Base-by-base conservation (phyloP, 2,113 vertebrate species). In the Prionailurus bengalensis region DNA sequence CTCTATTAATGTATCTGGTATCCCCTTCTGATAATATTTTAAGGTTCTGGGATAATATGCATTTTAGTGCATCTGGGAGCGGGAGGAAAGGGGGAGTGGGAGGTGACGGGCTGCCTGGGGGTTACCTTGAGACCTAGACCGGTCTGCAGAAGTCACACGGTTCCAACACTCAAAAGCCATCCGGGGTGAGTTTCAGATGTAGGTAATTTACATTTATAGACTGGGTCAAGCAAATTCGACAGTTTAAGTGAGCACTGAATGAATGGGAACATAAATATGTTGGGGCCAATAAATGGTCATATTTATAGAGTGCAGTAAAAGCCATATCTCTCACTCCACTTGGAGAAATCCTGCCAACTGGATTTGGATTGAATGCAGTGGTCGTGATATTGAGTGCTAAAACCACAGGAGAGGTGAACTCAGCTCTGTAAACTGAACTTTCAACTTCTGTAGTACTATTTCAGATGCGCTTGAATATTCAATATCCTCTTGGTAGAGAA, bases 141-240 rank as follows among this genome's bases (percentile, higher is more conserved):
- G 21, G 27, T 58, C 73, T 66, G 63, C 39, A 13, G 8, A 31
- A 73, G 81, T n/a, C 1, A 16, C 13, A 12, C 0, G 17, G 10
- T 58, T 94, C 63, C 8, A 53, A 36, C 21, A 55, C 36, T 95
- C 66, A 33, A 70, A 73, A 96, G 87, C 8, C 87, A 89, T 36
- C 48, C 81, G 53, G 68, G 55, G 65, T 91, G 63, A 25, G 45
- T 95, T 97, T 94, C 87, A 90, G 83, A 96, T 25, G 86, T 53
- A 96, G 83, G 88, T 61, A 97, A 94, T 93, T 91, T 96, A 96
- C 97, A 97, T 95, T 97, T 97, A 98, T 97, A 88, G 97, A 97
- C 84, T 55, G 31, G 58, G 94, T 96, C 76, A 96, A 97, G 88
- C 87, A 90, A 96, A 97, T n/a, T 71, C 95, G 97, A 97, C 95